Evolutionary conservation across 2,888 invertebrate species (phyloP).

Genomic region (Exephanes ischioxanthus): DNA sequence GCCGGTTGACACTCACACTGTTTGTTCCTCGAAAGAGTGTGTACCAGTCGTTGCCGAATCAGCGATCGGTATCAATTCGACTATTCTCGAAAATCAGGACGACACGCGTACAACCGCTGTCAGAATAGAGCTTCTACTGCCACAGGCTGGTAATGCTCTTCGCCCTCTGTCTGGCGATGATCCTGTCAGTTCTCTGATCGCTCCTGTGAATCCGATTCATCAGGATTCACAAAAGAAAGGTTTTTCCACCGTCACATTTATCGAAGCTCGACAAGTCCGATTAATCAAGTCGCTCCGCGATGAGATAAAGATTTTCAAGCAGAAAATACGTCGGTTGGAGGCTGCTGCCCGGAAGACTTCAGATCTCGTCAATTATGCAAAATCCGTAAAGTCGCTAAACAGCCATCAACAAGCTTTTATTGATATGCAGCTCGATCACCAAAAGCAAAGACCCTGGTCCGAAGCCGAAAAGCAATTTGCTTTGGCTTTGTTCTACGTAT

Average conservation of each 20-base stretch:
- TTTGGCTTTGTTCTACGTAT: slow-evolving; percentile 74
- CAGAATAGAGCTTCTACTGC: neutral
- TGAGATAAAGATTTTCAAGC: slow-evolving; percentile 5
- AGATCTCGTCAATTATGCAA: neutral
- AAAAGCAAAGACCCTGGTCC: slow-evolving; percentile 69
- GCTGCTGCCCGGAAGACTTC: neutral
- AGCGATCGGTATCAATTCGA: neutral
- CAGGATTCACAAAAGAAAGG: neutral
- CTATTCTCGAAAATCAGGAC: neutral
- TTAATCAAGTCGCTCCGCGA: neutral
- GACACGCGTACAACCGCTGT: neutral
- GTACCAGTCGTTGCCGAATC: neutral
- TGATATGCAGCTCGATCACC: slow-evolving; percentile 66
- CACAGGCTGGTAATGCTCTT: neutral
- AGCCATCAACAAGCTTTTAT: slow-evolving; percentile 54
- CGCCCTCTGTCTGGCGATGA: neutral
- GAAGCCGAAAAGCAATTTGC: slow-evolving; percentile 73
- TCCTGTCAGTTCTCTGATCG: neutral
- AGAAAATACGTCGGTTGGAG: slow-evolving; percentile 6
- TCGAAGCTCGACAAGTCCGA: slow-evolving; percentile 14
- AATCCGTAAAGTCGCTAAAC: slow-evolving; percentile 5
- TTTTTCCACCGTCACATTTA: slow-evolving; percentile 14
- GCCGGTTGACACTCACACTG: neutral
- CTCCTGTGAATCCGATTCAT: neutral
- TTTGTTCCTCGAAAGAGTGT: neutral